Evolutionary conservation across 2,888 invertebrate genomes (phyloP), one percentile per base, ranked within the genome.

Genomic region (Druceiella hillmani): DNA sequence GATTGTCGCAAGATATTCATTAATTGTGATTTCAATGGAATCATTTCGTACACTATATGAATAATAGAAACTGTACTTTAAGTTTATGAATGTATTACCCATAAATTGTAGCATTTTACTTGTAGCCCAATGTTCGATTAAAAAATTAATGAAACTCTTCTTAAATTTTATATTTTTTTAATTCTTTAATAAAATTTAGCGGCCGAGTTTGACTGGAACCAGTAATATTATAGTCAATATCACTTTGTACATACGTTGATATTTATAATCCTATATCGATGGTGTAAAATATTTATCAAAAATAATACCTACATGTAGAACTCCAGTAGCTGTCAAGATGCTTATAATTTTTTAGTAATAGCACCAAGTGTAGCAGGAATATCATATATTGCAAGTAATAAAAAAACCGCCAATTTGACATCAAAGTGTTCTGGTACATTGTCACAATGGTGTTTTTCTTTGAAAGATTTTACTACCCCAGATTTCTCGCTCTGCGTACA

Each of bases 101-200:
- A 52, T 46, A 33, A 53, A 50, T 14, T 50, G 45, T 33, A 43
- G 42, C 50, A 51, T 49, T 46, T 54, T 48, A 43, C 49, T 47
- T 39, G 43, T 35, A 32, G 49, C 46, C 53, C 53, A 55, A 34
- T 54, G 49, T 36, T 46, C 29, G 41, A 49, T 41, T 25, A 50
- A 49, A 40, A 48, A 52, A 17, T 51, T 36, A 5, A 52, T 43
- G 3, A 49, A 37, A 41, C 40, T 43, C 42, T 49, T 26, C 43
- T 51, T 51, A 33, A 51, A 50, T 11, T 48, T 41, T 7, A 29
- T 31, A 30, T 43, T 50, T 37, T n/a, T 40, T 44, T 17, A 51
- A 36, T 36, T 47, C 48, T 42, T 50, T 50, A 20, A 22, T 14
- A 22, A 48, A 47, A 36, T 49, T 48, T 17, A 11, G 25, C 10